Evolutionary conservation across 2,888 invertebrate species (phyloP).

Genomic region (Drosophila rubida): DNA sequence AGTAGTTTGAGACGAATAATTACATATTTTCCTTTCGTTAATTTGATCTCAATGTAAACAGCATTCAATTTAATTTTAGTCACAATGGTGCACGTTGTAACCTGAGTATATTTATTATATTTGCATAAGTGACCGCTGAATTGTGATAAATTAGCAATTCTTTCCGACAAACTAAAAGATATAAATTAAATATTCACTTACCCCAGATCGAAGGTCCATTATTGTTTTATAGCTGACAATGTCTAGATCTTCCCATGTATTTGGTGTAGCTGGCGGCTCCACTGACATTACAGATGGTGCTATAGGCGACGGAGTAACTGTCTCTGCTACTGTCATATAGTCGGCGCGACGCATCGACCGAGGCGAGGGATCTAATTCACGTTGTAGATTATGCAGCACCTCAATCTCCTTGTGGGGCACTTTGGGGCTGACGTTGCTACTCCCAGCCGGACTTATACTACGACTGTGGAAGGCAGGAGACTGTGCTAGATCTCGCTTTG

Average conservation of each 20-base stretch:
- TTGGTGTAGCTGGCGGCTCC: slow-evolving; percentile 69
- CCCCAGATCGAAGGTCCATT: slow-evolving; percentile 89
- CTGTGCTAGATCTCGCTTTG: slow-evolving; percentile 62
- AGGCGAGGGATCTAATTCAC: slow-evolving; percentile 89
- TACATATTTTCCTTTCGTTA: background rate
- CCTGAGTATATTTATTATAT: too few species aligned
- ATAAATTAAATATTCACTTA: slow-evolving; percentile 82
- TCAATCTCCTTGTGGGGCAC: slow-evolving; percentile 88
- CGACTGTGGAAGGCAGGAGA: slow-evolving; percentile 73
- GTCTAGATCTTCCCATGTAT: slow-evolving; percentile 87
- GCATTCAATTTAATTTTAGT: too few species aligned
- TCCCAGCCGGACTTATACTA: slow-evolving; percentile 86
- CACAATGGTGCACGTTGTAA: too few species aligned
- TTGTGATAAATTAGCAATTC: too few species aligned
- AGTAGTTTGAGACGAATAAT: background rate
- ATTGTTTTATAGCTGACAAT: slow-evolving; percentile 87
- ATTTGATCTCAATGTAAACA: too few species aligned
- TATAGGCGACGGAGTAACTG: slow-evolving; percentile 13
- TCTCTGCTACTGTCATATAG: slow-evolving; percentile 50
- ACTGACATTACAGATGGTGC: slow-evolving; percentile 54
- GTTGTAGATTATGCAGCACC: slow-evolving; percentile 89
- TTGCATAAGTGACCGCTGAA: too few species aligned
- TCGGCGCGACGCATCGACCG: slow-evolving; percentile 81
- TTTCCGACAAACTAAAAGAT: background rate
- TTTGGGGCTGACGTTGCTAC: slow-evolving; percentile 83